A percentile compares a stretch with the other conserved stretches of the same genome.
These are phyloP conservation scores for Harpalus rufipes DNA, from an alignment of 2,888 invertebrate species.

Conservation along the genomic window DNA sequence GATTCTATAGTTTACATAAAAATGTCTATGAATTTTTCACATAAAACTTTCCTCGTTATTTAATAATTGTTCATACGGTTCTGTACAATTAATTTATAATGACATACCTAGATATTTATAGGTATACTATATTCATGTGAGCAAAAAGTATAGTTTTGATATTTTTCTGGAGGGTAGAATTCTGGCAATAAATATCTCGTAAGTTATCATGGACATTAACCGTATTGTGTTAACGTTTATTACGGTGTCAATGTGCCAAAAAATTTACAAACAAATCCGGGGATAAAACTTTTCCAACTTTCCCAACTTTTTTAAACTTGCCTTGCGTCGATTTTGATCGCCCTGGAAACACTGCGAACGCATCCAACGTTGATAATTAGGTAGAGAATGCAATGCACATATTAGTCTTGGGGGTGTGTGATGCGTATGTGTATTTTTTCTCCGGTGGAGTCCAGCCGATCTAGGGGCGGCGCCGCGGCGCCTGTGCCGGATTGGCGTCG, in stretches of 20 bases:
- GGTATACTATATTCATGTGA: no score
- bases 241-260: constrained; percentile 41
- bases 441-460: constrained; percentile 5
- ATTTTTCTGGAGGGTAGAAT: no score
- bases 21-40: no score
- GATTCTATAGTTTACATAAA: no score
- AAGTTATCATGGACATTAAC: neutral
- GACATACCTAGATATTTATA: no score
- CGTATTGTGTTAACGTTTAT: constrained; percentile 29
- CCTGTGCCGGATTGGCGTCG: constrained; percentile 70
- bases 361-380: no score
- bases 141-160: no score
- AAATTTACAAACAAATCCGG: constrained; percentile 28
- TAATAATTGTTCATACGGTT: no score
- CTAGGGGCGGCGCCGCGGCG: constrained; percentile 71
- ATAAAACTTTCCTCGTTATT: no score
- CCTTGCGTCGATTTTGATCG: neutral
- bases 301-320: constrained; percentile 18
- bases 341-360: no score
- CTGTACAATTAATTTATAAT: no score
- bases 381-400: neutral
- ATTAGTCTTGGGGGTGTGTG: neutral
- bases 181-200: no score
- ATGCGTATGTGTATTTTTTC: constrained; percentile 32
- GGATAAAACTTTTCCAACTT: constrained; percentile 1